Percentiles rank a stretch among this genome's conserved stretches.
Conservation (phyloP, 2,797 vertebrate genomes). For the Picus viridis region DNA sequence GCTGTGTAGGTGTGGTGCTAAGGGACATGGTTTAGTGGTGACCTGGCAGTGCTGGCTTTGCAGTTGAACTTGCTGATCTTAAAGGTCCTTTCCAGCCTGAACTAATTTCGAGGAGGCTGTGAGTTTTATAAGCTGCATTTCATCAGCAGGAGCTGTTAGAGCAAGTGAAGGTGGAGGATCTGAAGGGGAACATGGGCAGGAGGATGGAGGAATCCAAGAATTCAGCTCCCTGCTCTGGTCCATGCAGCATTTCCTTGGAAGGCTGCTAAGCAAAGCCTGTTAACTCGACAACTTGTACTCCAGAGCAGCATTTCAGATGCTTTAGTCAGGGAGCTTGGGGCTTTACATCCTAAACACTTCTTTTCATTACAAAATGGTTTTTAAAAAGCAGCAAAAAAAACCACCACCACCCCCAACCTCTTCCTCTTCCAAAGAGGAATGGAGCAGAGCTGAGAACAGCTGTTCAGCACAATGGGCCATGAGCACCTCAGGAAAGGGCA, state of each 20-base stretch:
- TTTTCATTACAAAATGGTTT: background rate
- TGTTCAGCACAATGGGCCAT: rapidly evolving
- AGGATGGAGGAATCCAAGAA: background rate
- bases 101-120: too few relatives aligned
- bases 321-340: conserved; percentile 10
- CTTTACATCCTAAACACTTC: background rate
- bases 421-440: background rate
- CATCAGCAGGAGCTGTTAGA: background rate
- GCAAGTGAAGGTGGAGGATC: background rate
- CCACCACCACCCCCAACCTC: too few relatives aligned
- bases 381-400: too few relatives aligned
- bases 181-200: background rate
- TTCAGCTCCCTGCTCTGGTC: background rate
- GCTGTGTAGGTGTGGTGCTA: too few relatives aligned
- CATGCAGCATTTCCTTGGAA: background rate
- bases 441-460: background rate
- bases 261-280: background rate
- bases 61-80: too few relatives aligned
- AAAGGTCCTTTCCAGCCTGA: too few relatives aligned
- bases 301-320: background rate
- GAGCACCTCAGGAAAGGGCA: background rate
- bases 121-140: background rate
- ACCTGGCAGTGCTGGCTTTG: too few relatives aligned
- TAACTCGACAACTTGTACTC: background rate
- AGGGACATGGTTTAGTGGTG: too few relatives aligned